phyloP scores from a whole-genome alignment of 2,888 invertebrate genomes.

The Sacculina carcini region DNA sequence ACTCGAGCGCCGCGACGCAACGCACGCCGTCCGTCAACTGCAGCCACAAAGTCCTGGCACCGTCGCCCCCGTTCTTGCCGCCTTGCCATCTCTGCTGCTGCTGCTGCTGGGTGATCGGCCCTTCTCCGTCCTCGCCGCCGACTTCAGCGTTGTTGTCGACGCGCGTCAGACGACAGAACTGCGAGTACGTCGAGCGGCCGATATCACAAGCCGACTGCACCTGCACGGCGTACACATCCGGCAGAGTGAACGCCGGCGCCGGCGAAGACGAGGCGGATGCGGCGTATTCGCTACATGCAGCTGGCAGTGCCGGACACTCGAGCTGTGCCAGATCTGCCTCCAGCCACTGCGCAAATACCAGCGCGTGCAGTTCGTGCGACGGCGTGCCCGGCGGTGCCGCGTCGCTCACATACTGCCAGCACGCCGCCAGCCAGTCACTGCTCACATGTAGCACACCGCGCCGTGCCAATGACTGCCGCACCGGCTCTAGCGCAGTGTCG shows the following conservation, averaged over 20 bases:
- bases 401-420: neutral
- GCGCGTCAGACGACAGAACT: conserved; percentile 29
- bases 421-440: neutral
- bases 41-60: conserved; percentile 43
- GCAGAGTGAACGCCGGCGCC: neutral
- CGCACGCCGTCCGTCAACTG: conserved; percentile 46
- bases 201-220: conserved; percentile 23
- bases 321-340: neutral
- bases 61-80: too few relatives aligned
- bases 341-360: neutral
- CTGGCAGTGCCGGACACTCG: neutral
- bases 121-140: conserved; percentile 20
- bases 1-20: conserved; percentile 41
- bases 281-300: neutral
- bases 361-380: neutral
- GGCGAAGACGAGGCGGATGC: too few relatives aligned
- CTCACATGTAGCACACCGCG: neutral
- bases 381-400: neutral
- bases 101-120: conserved; percentile 21
- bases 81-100: conserved; percentile 26
- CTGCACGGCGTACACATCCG: neutral
- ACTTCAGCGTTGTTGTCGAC: conserved; percentile 28
- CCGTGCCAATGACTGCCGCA: neutral
- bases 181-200: conserved; percentile 32
- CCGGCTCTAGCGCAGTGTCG: neutral